These are phyloP conservation scores for Coenonympha glycerion DNA, from an alignment of 2,888 invertebrate genomes.

Conservation along the genomic window DNA sequence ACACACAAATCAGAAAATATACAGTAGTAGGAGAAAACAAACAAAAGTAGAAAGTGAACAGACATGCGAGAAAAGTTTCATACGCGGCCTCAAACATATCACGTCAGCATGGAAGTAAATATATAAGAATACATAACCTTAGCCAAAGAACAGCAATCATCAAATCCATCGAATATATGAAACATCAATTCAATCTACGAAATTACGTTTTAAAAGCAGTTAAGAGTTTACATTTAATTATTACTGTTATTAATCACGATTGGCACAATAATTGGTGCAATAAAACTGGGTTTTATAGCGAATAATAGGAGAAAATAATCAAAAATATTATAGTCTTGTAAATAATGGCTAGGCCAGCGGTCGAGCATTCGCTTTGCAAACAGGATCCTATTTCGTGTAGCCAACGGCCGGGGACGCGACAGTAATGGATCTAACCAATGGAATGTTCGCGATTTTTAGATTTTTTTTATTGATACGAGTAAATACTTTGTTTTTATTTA, in stretches of 20 bases:
- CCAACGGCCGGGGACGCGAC: conserved; percentile 21
- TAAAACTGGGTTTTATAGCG: conserved; percentile 5
- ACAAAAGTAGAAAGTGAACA: no score
- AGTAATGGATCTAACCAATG: conserved; percentile 16
- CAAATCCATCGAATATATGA: background rate
- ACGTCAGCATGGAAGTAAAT: no score
- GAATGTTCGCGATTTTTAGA: conserved; percentile 12
- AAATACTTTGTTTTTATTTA: no score
- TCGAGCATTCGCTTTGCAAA: conserved; percentile 37
- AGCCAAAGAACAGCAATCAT: background rate
- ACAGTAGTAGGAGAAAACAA: no score
- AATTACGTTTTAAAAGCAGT: conserved; percentile 1
- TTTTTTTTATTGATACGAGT: no score
- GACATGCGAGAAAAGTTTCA: no score
- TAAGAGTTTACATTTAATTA: conserved; percentile 1
- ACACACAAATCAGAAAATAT: no score
- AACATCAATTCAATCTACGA: background rate
- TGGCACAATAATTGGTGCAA: conserved; percentile 2
- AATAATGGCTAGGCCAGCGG: conserved; percentile 1
- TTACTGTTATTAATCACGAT: background rate
- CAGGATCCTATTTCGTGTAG: conserved; percentile 46
- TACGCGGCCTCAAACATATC: no score
- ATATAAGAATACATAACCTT: no score
- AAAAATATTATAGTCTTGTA: conserved; percentile 6
- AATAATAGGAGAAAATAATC: conserved; percentile 5